Conservation (phyloP, 2,113 vertebrate genomes). For the Psittacula cyanocephala region DNA sequence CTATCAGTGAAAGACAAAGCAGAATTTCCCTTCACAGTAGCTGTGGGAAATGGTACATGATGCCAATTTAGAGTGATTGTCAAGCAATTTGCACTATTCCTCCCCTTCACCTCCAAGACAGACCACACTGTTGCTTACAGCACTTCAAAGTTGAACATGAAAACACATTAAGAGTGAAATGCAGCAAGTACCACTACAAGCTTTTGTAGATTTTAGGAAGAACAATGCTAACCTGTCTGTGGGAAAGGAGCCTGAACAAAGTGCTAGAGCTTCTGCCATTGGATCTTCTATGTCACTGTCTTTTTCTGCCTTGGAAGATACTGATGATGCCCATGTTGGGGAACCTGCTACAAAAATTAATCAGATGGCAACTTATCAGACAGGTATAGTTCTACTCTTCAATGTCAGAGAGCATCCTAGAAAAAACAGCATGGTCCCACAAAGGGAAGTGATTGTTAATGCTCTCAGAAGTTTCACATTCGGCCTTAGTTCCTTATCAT, state of each 20-base stretch:
- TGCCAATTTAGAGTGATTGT: not conserved
- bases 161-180: not conserved
- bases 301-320: constrained; percentile 62
- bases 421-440: not conserved
- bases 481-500: not conserved
- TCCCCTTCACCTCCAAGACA: not conserved
- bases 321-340: constrained; percentile 49
- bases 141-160: not conserved
- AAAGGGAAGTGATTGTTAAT: not conserved
- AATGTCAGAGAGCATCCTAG: not conserved
- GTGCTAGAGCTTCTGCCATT: constrained; percentile 73
- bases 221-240: constrained; percentile 77
- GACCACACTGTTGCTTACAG: not conserved
- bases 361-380: not conserved
- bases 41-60: not conserved
- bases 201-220: not conserved
- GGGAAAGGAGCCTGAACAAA: constrained; percentile 79
- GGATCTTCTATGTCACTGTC: constrained; percentile 67
- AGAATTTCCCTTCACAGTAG: not conserved
- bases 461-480: not conserved
- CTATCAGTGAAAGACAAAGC: not conserved
- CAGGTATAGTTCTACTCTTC: not conserved
- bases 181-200: not conserved
- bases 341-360: constrained; percentile 49
- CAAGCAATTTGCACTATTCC: not conserved